Conservation (phyloP, 1,140 invertebrate genomes). For the Drosophila trapezifrons region DNA sequence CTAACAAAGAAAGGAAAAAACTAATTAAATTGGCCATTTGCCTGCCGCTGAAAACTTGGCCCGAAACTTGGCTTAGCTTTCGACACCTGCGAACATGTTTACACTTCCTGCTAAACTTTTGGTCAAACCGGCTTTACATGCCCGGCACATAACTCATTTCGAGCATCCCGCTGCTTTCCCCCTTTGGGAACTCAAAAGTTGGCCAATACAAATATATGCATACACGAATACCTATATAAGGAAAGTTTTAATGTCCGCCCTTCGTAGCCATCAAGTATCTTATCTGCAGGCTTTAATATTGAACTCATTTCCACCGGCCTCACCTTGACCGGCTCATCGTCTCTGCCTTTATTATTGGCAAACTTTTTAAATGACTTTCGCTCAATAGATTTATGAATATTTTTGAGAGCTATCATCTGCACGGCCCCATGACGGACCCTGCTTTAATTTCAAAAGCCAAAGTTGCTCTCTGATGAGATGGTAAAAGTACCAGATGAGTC, state of each 20-base stretch:
- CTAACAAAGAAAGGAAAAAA: constrained; percentile 35
- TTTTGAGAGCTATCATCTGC: constrained; percentile 9
- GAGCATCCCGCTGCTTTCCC: constrained; percentile 18
- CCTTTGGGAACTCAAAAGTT: constrained; percentile 32
- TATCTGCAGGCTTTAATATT: constrained; percentile 36
- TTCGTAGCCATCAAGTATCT: neutral
- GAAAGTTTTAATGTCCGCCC: constrained; percentile 23
- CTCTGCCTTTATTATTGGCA: constrained; percentile 40
- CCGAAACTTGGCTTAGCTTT: constrained; percentile 42
- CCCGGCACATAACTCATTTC: constrained; percentile 69
- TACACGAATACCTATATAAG: constrained; percentile 17
- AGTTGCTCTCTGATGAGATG: neutral
- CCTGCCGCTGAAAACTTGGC: constrained; percentile 38
- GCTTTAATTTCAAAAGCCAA: constrained; percentile 13
- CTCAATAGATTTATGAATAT: constrained; percentile 45
- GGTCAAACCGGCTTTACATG: constrained; percentile 52
- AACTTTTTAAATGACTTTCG: constrained; percentile 57
- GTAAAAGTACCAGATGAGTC: constrained; percentile 12
- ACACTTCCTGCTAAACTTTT: constrained; percentile 55
- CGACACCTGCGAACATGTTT: constrained; percentile 66
- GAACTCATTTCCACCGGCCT: constrained; percentile 14
- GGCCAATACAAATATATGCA: constrained; percentile 16
- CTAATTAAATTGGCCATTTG: constrained; percentile 71
- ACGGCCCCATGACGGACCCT: constrained; percentile 24
- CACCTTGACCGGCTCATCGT: constrained; percentile 30